These are phyloP conservation scores for Lasiommata megera DNA, from an alignment of 2,888 invertebrate genomes.

Conservation along the genomic window DNA sequence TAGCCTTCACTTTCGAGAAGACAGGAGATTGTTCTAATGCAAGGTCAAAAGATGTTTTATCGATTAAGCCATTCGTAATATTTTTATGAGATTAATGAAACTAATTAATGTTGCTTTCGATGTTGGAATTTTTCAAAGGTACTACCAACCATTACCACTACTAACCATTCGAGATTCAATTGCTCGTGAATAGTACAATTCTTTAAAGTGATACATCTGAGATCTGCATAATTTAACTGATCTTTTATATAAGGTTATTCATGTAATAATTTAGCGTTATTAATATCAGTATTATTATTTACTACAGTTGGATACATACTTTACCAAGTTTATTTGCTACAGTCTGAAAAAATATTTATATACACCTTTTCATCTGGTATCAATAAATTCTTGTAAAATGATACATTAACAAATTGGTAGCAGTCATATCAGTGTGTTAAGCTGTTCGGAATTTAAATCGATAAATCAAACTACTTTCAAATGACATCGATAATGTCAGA, in stretches of 20 bases:
- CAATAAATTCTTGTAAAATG: neutral
- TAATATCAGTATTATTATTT: neutral
- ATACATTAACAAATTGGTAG: neutral
- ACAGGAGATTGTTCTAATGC: conserved; percentile 27
- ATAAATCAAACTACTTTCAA: conserved; percentile 25
- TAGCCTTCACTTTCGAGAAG: conserved; percentile 31
- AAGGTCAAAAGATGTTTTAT: conserved; percentile 19
- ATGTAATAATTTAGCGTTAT: neutral
- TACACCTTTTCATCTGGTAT: neutral
- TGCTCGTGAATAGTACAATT: too few relatives aligned
- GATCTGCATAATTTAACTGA: too few relatives aligned
- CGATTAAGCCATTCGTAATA: neutral
- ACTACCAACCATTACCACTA: too few relatives aligned
- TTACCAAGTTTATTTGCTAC: neutral
- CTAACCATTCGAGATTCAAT: too few relatives aligned
- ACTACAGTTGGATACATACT: neutral
- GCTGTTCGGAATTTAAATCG: conserved; percentile 7
- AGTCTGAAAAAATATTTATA: neutral
- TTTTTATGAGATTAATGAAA: neutral
- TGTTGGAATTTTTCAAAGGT: too few relatives aligned
- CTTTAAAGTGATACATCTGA: too few relatives aligned
- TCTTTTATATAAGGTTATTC: neutral
- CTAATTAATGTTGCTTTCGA: too few relatives aligned
- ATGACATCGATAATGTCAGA: conserved; percentile 28
- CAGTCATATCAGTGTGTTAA: conserved; percentile 5